Percentiles rank a stretch among this genome's conserved stretches.
Conservation (phyloP, 2,888 invertebrate genomes). For the Drosophila picticornis region DNA sequence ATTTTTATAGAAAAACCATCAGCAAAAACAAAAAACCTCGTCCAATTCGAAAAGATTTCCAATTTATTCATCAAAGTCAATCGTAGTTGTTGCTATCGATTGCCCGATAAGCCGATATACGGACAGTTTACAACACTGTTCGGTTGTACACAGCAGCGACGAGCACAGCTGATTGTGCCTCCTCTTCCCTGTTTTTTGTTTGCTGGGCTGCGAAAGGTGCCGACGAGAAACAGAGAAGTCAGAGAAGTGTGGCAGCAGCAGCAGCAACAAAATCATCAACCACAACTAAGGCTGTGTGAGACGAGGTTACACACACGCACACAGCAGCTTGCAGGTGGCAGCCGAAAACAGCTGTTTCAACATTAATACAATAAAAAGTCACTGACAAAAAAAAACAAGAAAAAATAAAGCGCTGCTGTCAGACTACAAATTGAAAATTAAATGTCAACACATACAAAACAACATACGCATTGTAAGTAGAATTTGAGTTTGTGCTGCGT, state of each 20-base stretch:
- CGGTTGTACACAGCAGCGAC: slow-evolving; percentile 16
- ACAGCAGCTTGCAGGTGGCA: slow-evolving; percentile 51
- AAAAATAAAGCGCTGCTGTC: slow-evolving; percentile 28
- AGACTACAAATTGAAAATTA: slow-evolving; percentile 27
- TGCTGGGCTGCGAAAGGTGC: slow-evolving; percentile 50
- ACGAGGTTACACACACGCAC: slow-evolving; percentile 61
- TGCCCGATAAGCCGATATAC: slow-evolving; percentile 43
- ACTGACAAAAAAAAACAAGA: slow-evolving; percentile 31
- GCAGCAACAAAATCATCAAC: slow-evolving; percentile 25
- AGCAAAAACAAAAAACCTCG: slow-evolving; percentile 29
- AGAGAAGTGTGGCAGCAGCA: slow-evolving; percentile 35
- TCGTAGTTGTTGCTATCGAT: slow-evolving; percentile 53
- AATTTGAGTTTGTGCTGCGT: slow-evolving; percentile 9
- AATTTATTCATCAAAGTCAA: slow-evolving; percentile 3
- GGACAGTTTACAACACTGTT: slow-evolving; percentile 61
- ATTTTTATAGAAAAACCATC: slow-evolving; percentile 60
- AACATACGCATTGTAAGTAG: slow-evolving; percentile 51
- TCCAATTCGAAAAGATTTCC: slow-evolving; percentile 41
- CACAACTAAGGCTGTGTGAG: slow-evolving; percentile 40
- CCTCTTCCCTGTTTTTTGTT: slow-evolving; percentile 39
- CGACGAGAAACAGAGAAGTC: slow-evolving; percentile 32
- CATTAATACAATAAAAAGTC: slow-evolving; percentile 48
- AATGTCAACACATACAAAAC: slow-evolving; percentile 45
- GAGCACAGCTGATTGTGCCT: slow-evolving; percentile 63
- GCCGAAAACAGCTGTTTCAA: slow-evolving; percentile 75